Percentiles rank a stretch among this genome's conserved stretches.
Evolutionary conservation across 1,140 invertebrate genomes (phyloP).

Genomic region (Magallana ariakensis): DNA sequence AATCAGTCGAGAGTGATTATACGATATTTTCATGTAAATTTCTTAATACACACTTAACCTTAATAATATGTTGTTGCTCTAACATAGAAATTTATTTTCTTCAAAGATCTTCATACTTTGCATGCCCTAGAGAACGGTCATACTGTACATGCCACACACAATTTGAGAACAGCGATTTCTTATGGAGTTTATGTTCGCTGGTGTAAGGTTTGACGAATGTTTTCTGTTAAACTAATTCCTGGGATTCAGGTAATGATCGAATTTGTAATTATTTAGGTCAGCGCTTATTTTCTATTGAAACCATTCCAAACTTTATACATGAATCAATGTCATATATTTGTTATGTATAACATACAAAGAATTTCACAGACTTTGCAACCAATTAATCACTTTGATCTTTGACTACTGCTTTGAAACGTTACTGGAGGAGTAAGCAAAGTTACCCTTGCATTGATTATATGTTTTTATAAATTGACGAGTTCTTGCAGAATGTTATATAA

Average conservation of each 20-base stretch:
- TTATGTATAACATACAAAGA: not conserved
- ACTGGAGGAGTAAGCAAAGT: not conserved
- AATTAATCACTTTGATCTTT: not conserved
- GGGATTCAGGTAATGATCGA: not conserved
- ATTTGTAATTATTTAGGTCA: not conserved
- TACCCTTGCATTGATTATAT: not conserved
- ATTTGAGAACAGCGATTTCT: too few species aligned
- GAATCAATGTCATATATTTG: slow-evolving; percentile 18
- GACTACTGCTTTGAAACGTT: not conserved
- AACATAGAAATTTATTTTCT: too few species aligned
- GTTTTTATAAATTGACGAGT: not conserved
- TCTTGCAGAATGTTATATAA: not conserved
- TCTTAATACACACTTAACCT: too few species aligned
- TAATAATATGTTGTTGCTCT: too few species aligned
- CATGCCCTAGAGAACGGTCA: too few species aligned
- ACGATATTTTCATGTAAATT: too few species aligned
- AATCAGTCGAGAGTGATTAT: too few species aligned
- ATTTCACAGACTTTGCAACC: not conserved
- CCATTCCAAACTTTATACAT: slow-evolving; percentile 2
- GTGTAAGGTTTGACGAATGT: not conserved
- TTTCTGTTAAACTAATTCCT: not conserved
- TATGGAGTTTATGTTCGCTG: too few species aligned
- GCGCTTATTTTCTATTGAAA: not conserved
- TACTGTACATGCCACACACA: too few species aligned
- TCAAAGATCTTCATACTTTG: too few species aligned